Evolutionary conservation across 1,140 invertebrate genomes (phyloP).

Genomic region (Nylanderia fulva): DNA sequence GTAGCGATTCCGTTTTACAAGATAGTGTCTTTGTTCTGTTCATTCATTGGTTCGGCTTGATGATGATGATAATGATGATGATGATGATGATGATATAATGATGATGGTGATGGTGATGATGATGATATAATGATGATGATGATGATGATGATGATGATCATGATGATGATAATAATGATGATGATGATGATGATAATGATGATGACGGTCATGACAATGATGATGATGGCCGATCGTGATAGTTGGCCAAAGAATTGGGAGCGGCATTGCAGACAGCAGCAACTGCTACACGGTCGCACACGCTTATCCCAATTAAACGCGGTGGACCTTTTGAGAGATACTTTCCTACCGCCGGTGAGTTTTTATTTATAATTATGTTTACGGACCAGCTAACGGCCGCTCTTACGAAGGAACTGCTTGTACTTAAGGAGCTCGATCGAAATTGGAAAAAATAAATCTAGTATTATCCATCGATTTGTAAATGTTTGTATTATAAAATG

Average conservation of each 20-base stretch:
- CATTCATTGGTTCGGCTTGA: slow-evolving; percentile 85
- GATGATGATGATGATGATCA: background rate
- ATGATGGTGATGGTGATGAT: slow-evolving; percentile 2
- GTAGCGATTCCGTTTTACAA: slow-evolving; percentile 75
- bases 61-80: slow-evolving; percentile 48
- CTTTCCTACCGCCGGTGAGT: slow-evolving; percentile 92
- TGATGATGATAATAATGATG: background rate
- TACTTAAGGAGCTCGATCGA: slow-evolving; percentile 45
- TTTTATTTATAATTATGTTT: slow-evolving; percentile 83
- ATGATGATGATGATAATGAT: slow-evolving; percentile 10
- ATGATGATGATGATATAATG: slow-evolving; percentile 31
- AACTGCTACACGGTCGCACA: slow-evolving; percentile 89
- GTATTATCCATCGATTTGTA: slow-evolving; percentile 41
- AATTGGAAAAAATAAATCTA: slow-evolving; percentile 47
- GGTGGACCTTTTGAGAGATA: slow-evolving; percentile 91
- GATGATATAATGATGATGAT: slow-evolving; percentile 14
- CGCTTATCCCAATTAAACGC: slow-evolving; percentile 91
- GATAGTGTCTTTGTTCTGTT: slow-evolving; percentile 84
- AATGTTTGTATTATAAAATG: slow-evolving; percentile 48
- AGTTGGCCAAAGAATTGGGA: slow-evolving; percentile 87
- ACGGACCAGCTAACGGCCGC: slow-evolving; percentile 69
- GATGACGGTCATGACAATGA: slow-evolving; percentile 15
- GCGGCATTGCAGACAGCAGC: slow-evolving; percentile 89
- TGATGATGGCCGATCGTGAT: slow-evolving; percentile 78
- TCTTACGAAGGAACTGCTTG: slow-evolving; percentile 48